Percentiles rank a stretch among this genome's conserved stretches.
These are phyloP conservation scores for Lethrus apterus DNA, from an alignment of 1,140 invertebrate genomes.

Conservation along the genomic window DNA sequence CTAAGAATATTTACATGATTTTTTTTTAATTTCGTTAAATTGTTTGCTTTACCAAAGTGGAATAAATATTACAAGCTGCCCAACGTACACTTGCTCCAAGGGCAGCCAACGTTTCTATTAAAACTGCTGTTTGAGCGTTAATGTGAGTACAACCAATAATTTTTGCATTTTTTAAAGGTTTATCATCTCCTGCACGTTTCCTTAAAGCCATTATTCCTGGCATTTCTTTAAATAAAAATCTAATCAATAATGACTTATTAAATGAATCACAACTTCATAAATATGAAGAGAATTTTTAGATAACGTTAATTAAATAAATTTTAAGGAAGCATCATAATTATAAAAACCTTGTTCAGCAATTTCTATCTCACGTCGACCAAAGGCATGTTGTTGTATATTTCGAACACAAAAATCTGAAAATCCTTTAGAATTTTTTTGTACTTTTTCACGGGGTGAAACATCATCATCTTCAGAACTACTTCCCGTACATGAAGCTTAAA, in stretches of 20 bases:
- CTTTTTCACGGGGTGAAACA: constrained; percentile 78
- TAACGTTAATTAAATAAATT: no score
- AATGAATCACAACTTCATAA: background rate
- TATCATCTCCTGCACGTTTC: constrained; percentile 84
- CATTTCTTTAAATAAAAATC: constrained; percentile 67
- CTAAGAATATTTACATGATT: constrained; percentile 38
- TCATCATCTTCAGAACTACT: constrained; percentile 82
- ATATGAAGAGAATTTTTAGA: no score
- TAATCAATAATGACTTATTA: background rate
- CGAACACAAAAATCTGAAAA: constrained; percentile 85
- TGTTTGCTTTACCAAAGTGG: constrained; percentile 69
- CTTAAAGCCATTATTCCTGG: constrained; percentile 92
- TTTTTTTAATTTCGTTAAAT: background rate
- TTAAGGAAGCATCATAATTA: no score
- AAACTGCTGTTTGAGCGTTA: constrained; percentile 93
- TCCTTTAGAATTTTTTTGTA: constrained; percentile 71
- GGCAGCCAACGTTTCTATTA: constrained; percentile 87
- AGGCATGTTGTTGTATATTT: constrained; percentile 86
- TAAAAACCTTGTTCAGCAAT: constrained; percentile 86
- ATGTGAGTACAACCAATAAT: constrained; percentile 97
- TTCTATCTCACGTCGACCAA: constrained; percentile 92
- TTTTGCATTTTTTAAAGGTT: constrained; percentile 90
- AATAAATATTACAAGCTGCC: constrained; percentile 98
- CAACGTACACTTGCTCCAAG: constrained; percentile 88
- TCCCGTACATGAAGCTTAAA: constrained; percentile 77